A percentile compares a stretch with the other conserved stretches of the same genome.
Conservation (phyloP, 2,113 vertebrate genomes). For the Protobothrops mucrosquamatus region DNA sequence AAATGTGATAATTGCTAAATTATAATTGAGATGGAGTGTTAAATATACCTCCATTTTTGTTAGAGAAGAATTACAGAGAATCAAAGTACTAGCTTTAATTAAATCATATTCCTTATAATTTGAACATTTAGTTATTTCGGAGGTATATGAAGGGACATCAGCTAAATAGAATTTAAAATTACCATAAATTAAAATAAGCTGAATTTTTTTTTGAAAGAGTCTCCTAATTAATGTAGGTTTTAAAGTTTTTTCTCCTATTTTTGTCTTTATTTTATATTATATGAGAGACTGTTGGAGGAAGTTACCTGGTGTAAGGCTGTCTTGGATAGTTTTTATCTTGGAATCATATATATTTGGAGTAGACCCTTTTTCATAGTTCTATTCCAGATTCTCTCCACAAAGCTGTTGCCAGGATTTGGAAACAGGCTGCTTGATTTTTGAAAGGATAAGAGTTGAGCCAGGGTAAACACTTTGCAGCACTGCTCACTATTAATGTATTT, state of each 20-base stretch:
- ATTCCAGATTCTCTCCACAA: slow-evolving; percentile 29
- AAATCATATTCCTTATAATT: slow-evolving; percentile 21
- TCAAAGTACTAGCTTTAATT: slow-evolving; percentile 1
- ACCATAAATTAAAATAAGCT: neutral
- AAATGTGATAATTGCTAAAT: slow-evolving; percentile 5
- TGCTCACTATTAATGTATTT: slow-evolving; percentile 75
- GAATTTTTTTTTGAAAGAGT: too few relatives aligned
- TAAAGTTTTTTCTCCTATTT: neutral
- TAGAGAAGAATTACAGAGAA: slow-evolving; percentile 24
- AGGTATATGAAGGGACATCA: neutral
- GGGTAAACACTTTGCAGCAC: slow-evolving; percentile 70
- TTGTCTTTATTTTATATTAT: neutral
- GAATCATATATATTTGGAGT: slow-evolving; percentile 18
- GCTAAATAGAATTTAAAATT: slow-evolving; percentile 20
- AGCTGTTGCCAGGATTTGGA: slow-evolving; percentile 23
- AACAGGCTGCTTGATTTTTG: slow-evolving; percentile 37
- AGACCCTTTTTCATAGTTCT: neutral
- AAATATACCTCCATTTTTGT: slow-evolving; percentile 14
- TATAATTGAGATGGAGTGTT: slow-evolving; percentile 32
- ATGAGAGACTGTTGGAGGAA: slow-evolving; percentile 1
- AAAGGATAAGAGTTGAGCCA: slow-evolving; percentile 48
- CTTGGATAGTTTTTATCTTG: neutral
- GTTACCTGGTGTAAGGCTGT: neutral
- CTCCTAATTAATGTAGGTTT: neutral
- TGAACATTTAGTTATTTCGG: neutral